phyloP scores from a whole-genome alignment of 2,888 invertebrate genomes.

The Leptinotarsa peninsularis region DNA sequence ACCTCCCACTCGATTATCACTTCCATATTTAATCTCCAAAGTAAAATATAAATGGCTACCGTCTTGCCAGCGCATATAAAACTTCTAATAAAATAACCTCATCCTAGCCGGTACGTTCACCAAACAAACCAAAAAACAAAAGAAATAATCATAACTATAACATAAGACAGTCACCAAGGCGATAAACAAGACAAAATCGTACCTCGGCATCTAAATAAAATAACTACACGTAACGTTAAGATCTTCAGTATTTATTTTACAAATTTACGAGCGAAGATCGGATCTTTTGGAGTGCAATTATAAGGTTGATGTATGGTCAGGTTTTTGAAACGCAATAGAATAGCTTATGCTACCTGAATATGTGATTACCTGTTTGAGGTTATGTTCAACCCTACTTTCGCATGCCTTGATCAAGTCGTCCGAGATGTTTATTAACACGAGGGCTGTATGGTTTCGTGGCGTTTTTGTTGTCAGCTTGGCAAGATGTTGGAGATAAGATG shows the following conservation, averaged over 20 bases:
- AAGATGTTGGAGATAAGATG: constrained; percentile 38
- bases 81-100: constrained; percentile 43
- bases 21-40: constrained; percentile 29
- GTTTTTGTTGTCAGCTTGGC: constrained; percentile 36
- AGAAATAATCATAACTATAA: constrained; percentile 54
- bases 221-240: constrained; percentile 47
- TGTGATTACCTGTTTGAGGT: constrained; percentile 59
- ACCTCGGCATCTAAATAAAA: constrained; percentile 59
- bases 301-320: constrained; percentile 64
- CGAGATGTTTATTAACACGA: constrained; percentile 44
- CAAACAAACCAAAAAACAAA: constrained; percentile 34
- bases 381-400: constrained; percentile 38
- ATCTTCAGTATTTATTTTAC: constrained; percentile 66
- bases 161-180: constrained; percentile 63
- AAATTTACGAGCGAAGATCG: constrained; percentile 66
- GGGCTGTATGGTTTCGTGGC: constrained; percentile 38
- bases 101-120: constrained; percentile 25
- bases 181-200: constrained; percentile 65
- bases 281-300: constrained; percentile 65
- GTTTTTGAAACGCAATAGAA: constrained; percentile 58
- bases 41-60: constrained; percentile 38
- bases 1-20: constrained; percentile 25
- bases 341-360: constrained; percentile 64
- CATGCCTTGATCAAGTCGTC: constrained; percentile 48
- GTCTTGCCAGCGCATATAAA: constrained; percentile 37